Conservation (phyloP, 2,797 vertebrate species). For the Gila robusta region DNA sequence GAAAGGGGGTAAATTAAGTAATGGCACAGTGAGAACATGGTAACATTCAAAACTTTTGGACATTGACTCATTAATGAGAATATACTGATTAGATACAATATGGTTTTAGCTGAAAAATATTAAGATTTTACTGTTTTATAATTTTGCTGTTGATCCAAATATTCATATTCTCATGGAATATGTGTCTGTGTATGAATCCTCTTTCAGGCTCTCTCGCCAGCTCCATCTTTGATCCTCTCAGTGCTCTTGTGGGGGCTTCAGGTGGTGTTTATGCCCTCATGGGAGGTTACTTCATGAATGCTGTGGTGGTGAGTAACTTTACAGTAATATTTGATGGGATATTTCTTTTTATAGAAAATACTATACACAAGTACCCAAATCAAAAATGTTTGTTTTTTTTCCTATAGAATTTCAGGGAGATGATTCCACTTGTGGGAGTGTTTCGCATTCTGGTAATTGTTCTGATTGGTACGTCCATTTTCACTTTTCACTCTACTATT, state of each 20-base stretch:
- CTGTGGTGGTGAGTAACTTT: constrained; percentile 85
- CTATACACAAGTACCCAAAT: background rate
- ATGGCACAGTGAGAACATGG: background rate
- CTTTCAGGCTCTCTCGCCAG: constrained; percentile 88
- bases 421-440: constrained; percentile 86
- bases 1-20: background rate
- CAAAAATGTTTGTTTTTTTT: constrained; percentile 30
- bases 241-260: constrained; percentile 88
- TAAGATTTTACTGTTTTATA: background rate
- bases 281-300: constrained; percentile 93
- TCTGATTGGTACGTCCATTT: constrained; percentile 78
- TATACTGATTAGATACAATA: background rate
- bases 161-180: constrained; percentile 1
- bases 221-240: constrained; percentile 90
- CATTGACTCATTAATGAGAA: background rate
- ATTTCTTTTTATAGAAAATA: background rate
- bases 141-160: background rate
- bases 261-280: constrained; percentile 92
- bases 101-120: background rate
- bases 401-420: constrained; percentile 90
- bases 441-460: constrained; percentile 83
- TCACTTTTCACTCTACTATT: background rate
- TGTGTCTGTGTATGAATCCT: constrained; percentile 21
- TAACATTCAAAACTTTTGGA: background rate
- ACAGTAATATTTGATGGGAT: background rate